Conservation (phyloP, 2,797 vertebrate species). For the Toxotes lorentzi region DNA sequence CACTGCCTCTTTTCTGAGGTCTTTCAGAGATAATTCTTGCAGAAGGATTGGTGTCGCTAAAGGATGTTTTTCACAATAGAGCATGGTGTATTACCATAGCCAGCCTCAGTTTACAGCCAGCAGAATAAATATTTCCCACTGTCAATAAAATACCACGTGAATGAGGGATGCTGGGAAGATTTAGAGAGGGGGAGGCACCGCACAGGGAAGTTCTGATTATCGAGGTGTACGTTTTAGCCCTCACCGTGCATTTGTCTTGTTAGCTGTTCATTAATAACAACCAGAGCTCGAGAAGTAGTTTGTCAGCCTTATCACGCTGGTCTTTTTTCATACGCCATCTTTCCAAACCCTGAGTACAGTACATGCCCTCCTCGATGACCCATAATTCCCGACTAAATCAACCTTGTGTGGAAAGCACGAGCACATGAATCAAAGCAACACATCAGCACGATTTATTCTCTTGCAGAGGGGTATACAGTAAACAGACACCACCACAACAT, state of each 20-base stretch:
- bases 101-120: slow-evolving; percentile 32
- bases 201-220: slow-evolving; percentile 28
- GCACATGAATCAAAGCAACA: slow-evolving; percentile 53
- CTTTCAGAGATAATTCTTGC: slow-evolving; percentile 45
- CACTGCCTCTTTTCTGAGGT: slow-evolving; percentile 5
- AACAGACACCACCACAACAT: slow-evolving; percentile 37
- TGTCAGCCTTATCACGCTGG: slow-evolving; percentile 29
- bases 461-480: slow-evolving; percentile 32
- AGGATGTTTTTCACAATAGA: slow-evolving; percentile 54
- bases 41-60: slow-evolving; percentile 49
- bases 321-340: slow-evolving; percentile 51
- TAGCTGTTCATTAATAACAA: slow-evolving; percentile 64
- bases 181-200: slow-evolving; percentile 15
- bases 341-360: slow-evolving; percentile 24
- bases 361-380: slow-evolving; percentile 39
- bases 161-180: slow-evolving; percentile 43
- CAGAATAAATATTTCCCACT: slow-evolving; percentile 57
- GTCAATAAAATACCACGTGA: slow-evolving; percentile 52
- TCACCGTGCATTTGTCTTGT: slow-evolving; percentile 57
- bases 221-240: slow-evolving; percentile 24
- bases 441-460: slow-evolving; percentile 52
- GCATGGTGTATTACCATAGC: slow-evolving; percentile 50
- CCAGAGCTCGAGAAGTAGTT: slow-evolving; percentile 37
- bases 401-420: slow-evolving; percentile 20
- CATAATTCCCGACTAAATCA: slow-evolving; percentile 61